Conservation (phyloP, 2,888 invertebrate genomes). For the Girardia tigrina region DNA sequence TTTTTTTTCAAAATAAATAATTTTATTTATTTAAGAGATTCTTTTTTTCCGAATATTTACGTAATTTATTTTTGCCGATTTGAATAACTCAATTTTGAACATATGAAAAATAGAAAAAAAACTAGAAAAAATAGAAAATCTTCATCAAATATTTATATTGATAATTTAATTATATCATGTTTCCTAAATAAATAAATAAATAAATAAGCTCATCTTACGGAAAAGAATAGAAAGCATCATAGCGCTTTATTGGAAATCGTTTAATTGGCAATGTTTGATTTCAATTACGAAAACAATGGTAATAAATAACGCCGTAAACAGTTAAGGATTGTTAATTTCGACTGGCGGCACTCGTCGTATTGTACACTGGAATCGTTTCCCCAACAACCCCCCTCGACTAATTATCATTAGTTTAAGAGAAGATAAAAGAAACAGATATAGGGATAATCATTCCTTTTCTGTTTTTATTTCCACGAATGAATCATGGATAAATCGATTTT, state of each 20-base stretch:
- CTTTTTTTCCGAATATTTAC: no score
- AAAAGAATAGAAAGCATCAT: slow-evolving; percentile 10
- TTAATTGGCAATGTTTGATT: slow-evolving; percentile 3
- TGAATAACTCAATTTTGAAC: no score
- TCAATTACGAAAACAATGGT: slow-evolving; percentile 9
- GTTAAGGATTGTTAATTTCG: neutral
- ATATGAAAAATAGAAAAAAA: neutral
- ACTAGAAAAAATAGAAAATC: neutral
- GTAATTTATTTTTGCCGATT: no score
- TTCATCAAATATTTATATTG: slow-evolving; percentile 6
- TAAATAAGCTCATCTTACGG: neutral
- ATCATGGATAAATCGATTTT: neutral
- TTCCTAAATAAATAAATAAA: slow-evolving; percentile 19
- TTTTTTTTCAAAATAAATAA: no score
- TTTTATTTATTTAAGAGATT: no score
- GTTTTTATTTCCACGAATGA: neutral
- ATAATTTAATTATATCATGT: slow-evolving; percentile 18
- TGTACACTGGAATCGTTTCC: neutral
- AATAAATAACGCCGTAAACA: neutral
- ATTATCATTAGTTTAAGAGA: slow-evolving; percentile 1
- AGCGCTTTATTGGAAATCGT: neutral
- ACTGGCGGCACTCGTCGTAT: neutral
- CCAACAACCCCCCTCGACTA: slow-evolving; percentile 13
- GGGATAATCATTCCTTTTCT: slow-evolving; percentile 2
- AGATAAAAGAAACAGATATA: neutral